Evolutionary conservation across 2,113 vertebrate species (phyloP).

Genomic region (Fregetta grallaria): DNA sequence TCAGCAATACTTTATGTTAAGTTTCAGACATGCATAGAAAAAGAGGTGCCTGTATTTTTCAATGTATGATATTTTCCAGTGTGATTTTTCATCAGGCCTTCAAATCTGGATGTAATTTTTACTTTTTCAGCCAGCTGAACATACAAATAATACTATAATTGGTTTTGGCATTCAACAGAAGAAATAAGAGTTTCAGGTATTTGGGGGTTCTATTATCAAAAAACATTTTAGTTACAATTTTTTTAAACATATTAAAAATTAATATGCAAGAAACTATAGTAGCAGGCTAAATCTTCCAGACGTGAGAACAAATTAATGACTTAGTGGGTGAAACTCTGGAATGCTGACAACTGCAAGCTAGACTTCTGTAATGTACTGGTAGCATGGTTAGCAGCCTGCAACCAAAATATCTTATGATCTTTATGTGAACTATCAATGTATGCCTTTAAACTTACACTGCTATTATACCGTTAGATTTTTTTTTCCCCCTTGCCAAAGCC

Average conservation of each 20-base stretch:
- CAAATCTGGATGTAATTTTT: background rate
- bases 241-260: background rate
- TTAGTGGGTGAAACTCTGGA: conserved; percentile 28
- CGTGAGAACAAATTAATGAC: conserved; percentile 7
- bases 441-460: background rate
- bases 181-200: background rate
- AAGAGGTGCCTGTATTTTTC: background rate
- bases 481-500: background rate
- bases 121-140: background rate
- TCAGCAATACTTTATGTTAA: background rate
- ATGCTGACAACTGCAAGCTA: conserved; percentile 31
- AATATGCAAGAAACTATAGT: background rate
- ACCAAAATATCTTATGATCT: background rate
- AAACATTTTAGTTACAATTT: background rate
- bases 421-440: background rate
- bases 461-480: background rate
- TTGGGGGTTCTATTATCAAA: background rate
- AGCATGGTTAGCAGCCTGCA: conserved; percentile 17
- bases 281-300: background rate
- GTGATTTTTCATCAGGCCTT: background rate
- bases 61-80: background rate
- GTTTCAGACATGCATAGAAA: background rate
- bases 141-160: background rate
- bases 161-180: background rate
- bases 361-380: background rate